These are phyloP conservation scores for Hydrolagus colliei DNA, from an alignment of 2,797 vertebrate genomes.

Conservation along the genomic window DNA sequence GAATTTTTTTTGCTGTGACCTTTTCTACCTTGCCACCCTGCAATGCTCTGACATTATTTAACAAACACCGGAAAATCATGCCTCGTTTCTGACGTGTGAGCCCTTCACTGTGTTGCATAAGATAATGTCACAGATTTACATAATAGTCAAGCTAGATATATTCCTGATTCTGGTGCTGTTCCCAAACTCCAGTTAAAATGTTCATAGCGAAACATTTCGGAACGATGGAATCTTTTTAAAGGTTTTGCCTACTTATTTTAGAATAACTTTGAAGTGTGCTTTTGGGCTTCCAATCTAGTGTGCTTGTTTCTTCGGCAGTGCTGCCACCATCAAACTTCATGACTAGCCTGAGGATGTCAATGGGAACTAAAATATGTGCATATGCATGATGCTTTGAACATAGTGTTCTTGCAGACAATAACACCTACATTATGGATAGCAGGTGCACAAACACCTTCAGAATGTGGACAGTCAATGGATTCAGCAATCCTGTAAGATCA, in stretches of 20 bases:
- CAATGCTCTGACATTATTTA: background rate
- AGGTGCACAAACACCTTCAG: no score
- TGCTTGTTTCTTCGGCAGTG: no score
- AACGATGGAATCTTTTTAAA: background rate
- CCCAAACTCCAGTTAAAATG: background rate
- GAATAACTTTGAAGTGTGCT: background rate
- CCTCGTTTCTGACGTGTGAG: background rate
- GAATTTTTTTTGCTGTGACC: background rate
- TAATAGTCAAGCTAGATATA: background rate
- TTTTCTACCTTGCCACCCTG: background rate
- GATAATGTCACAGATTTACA: background rate
- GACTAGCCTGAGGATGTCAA: background rate
- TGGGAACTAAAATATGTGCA: background rate
- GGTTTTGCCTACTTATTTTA: background rate
- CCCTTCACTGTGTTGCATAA: background rate
- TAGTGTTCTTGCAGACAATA: background rate
- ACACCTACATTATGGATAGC: background rate
- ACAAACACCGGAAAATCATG: background rate
- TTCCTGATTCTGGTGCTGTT: background rate
- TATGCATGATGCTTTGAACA: background rate
- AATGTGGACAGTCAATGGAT: no score
- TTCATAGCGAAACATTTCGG: background rate
- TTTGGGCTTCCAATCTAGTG: background rate
- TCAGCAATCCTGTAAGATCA: no score
- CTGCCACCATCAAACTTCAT: background rate